phyloP scores from a whole-genome alignment of 2,797 vertebrate species.

The Myripristis jacobus region DNA sequence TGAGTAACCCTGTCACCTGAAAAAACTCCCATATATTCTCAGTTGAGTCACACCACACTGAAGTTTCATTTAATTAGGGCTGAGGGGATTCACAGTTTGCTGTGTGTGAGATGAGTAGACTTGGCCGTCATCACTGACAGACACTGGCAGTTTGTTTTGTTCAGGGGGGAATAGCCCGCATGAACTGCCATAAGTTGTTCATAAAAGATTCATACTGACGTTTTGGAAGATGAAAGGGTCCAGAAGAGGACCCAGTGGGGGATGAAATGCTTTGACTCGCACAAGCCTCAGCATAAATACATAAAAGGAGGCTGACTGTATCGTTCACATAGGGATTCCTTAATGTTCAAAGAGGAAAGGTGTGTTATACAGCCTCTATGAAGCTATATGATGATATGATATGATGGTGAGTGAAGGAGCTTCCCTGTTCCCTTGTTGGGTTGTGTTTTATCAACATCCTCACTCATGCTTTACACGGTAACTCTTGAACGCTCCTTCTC shows the following conservation, averaged over 20 bases:
- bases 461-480: neutral
- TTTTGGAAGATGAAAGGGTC: constrained; percentile 66
- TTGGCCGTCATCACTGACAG: constrained; percentile 35
- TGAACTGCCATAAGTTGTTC: constrained; percentile 49
- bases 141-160: constrained; percentile 40
- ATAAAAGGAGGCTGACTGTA: constrained; percentile 6
- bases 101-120: constrained; percentile 43
- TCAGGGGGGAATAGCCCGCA: constrained; percentile 57
- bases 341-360: neutral
- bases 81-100: constrained; percentile 41
- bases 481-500: constrained; percentile 6
- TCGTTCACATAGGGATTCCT: neutral
- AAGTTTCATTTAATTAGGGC: constrained; percentile 59
- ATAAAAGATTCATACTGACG: constrained; percentile 66
- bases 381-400: no score
- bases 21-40: constrained; percentile 33
- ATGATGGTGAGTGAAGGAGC: neutral
- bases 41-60: constrained; percentile 29
- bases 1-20: constrained; percentile 19
- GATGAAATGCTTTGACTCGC: constrained; percentile 22
- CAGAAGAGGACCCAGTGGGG: constrained; percentile 29
- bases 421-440: neutral
- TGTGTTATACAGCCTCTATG: no score
- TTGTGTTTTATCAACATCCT: neutral
- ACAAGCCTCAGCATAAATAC: constrained; percentile 23